Base-by-base conservation (phyloP, 2,888 invertebrate species). In the Apamea epomidion region DNA sequence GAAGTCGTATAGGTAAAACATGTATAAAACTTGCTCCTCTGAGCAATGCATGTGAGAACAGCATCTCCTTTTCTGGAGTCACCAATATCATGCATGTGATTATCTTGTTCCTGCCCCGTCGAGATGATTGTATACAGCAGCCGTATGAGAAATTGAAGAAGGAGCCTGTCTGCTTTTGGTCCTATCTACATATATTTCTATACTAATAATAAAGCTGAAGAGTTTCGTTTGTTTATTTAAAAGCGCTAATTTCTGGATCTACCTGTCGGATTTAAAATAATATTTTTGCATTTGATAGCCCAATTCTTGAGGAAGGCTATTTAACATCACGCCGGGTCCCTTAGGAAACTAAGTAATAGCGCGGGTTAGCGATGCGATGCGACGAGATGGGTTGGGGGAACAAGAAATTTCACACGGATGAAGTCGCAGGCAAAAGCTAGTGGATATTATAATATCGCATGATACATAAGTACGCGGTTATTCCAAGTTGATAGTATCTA, bases 401-500 rank as follows among this genome's bases (percentile, higher is more conserved):
- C 25, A 54, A 25, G 10, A 54, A 25, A 54, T 54, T 25, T 25
- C 10, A 54, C 25, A 8, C 10, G 25, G 25, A 25, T 54, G 25
- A 25, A 25, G 10, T 3, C 10, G 25, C 54, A 8, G 58, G 25
- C 25, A n/a, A 12, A 58, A 58, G n/a, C 58, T 58, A 10, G 25
- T 51, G 14, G 21, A n/a, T 71, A 78, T 45, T 51, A 64, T 67
- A 42, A 42, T 80, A 65, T 68, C 64, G 18, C 29, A 37, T 58
- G n/a, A 68, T 58, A 48, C 48, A 37, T 83, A 45, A n/a, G 32
- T 70, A 65, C 21, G 29, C 32, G n/a, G n/a, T 65, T 71, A 73
- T 58, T 65, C 37, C 32, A 60, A 51, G 64, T 58, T 64, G 42
- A 78, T 70, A 65, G 32, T 80, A 65, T 78, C 21, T 84, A 64